Evolutionary conservation across 2,888 invertebrate genomes (phyloP).

Genomic region (Protonemura montana): DNA sequence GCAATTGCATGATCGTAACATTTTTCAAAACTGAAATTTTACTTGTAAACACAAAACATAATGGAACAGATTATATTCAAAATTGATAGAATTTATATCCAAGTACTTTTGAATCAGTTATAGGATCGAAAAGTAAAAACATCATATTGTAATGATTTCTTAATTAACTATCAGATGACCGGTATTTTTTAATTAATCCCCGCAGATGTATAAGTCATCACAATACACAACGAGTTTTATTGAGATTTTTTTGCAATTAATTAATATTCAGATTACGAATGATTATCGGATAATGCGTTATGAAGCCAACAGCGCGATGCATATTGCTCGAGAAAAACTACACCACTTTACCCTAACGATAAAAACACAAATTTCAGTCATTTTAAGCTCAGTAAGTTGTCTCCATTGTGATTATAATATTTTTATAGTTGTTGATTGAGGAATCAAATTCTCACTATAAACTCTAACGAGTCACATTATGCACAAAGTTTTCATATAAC

Average conservation of each 20-base stretch:
- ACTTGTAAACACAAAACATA: not conserved
- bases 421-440: not conserved
- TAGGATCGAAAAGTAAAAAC: not conserved
- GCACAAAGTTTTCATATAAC: not conserved
- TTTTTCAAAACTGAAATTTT: not conserved
- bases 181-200: not conserved
- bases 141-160: not conserved
- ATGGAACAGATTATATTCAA: not conserved
- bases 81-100: not conserved
- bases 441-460: not conserved
- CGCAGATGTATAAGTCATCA: not conserved
- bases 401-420: not conserved
- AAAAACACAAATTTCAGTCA: not conserved
- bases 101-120: not conserved
- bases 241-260: too few species aligned
- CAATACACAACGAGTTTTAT: too few species aligned
- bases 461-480: not conserved
- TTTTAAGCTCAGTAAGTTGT: constrained; percentile 2
- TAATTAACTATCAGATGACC: not conserved
- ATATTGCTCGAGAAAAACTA: too few species aligned
- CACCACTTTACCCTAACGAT: not conserved
- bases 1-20: not conserved
- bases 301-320: too few species aligned
- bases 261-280: not conserved
- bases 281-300: too few species aligned